A percentile compares a stretch with the other conserved stretches of the same genome.
Conservation (phyloP, 1,140 invertebrate genomes). For the Nymphalis io region DNA sequence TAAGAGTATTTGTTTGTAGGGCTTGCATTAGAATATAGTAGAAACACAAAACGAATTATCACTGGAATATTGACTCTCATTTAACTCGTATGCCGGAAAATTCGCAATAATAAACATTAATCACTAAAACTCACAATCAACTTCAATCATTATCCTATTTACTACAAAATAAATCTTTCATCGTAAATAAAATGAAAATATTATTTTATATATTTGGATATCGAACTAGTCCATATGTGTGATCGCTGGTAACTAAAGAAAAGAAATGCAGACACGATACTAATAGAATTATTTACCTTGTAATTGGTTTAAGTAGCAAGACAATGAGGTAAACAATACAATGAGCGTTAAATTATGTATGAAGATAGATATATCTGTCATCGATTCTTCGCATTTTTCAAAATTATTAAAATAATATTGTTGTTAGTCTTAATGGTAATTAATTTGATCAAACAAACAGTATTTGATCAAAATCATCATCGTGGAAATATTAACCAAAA, state of each 20-base stretch:
- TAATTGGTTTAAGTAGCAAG: constrained; percentile 61
- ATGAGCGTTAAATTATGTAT: constrained; percentile 1
- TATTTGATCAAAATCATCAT: too few species aligned
- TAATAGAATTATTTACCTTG: constrained; percentile 56
- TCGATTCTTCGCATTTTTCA: not conserved
- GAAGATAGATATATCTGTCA: not conserved
- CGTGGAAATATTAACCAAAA: too few species aligned
- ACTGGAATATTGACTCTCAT: not conserved
- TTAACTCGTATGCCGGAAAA: constrained; percentile 44
- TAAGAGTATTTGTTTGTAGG: not conserved
- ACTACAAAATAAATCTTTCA: not conserved
- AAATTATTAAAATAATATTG: not conserved
- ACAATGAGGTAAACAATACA: constrained; percentile 24
- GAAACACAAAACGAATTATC: not conserved
- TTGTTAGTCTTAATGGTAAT: not conserved
- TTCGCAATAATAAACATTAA: constrained; percentile 35
- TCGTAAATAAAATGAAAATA: not conserved
- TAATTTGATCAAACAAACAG: too few species aligned
- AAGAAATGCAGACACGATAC: constrained; percentile 26
- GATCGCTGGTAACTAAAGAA: constrained; percentile 1
- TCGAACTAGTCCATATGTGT: not conserved
- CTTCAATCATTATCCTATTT: constrained; percentile 19
- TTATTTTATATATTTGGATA: not conserved
- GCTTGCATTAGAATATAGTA: not conserved
- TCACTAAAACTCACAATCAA: constrained; percentile 32